phyloP scores from a whole-genome alignment of 2,888 invertebrate genomes.

The Ochropleura plecta region DNA sequence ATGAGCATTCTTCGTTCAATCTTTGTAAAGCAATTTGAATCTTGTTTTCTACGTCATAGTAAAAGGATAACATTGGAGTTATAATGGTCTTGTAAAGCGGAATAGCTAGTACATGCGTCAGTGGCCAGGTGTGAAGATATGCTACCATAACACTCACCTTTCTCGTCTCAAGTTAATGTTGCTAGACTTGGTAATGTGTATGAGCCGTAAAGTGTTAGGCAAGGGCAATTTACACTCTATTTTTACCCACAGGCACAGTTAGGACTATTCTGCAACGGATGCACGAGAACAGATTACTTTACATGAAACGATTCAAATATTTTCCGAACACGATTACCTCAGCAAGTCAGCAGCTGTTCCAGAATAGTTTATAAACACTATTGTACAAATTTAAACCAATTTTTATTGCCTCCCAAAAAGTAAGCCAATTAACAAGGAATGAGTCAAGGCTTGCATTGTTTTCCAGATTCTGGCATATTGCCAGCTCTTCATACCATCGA shows the following conservation, averaged over 20 bases:
- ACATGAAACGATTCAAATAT: slow-evolving; percentile 51
- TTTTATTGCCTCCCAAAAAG: slow-evolving; percentile 83
- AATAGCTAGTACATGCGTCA: slow-evolving; percentile 31
- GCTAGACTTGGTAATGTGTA: slow-evolving; percentile 52
- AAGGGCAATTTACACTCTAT: slow-evolving; percentile 45
- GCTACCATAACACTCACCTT: slow-evolving; percentile 37
- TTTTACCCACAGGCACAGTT: slow-evolving; percentile 41
- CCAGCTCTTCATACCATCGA: slow-evolving; percentile 71
- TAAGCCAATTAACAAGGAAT: slow-evolving; percentile 81
- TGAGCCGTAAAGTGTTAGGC: slow-evolving; percentile 34
- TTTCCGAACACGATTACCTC: slow-evolving; percentile 62
- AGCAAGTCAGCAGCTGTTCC: slow-evolving; percentile 61
- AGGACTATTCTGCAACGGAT: slow-evolving; percentile 34
- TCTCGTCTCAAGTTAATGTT: slow-evolving; percentile 28
- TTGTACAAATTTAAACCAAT: slow-evolving; percentile 75
- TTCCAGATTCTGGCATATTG: slow-evolving; percentile 75
- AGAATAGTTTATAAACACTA: slow-evolving; percentile 73
- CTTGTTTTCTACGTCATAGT: background rate
- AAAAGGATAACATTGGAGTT: slow-evolving; percentile 21
- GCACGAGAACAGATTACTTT: slow-evolving; percentile 40
- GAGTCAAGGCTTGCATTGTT: slow-evolving; percentile 80
- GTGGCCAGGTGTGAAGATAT: slow-evolving; percentile 29
- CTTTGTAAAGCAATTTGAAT: background rate
- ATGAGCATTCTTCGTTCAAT: background rate
- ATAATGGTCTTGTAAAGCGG: slow-evolving; percentile 16